Conservation (phyloP, 2,113 vertebrate genomes). For the Bagarius yarrelli region DNA sequence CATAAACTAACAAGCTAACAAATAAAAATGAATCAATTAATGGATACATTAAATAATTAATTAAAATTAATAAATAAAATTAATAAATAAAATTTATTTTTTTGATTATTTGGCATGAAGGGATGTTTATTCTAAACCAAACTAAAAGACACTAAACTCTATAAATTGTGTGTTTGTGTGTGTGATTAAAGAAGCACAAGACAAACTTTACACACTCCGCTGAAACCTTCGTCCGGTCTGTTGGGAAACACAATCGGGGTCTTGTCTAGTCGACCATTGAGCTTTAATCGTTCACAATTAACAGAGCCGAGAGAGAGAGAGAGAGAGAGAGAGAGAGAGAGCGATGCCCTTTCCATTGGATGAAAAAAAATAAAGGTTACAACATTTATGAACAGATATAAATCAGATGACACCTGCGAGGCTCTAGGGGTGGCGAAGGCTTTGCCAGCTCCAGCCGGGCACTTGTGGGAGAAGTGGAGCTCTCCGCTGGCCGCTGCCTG, state of each 20-base stretch:
- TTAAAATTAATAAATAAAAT: no score
- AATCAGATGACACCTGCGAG: conserved; percentile 58
- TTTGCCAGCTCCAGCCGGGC: conserved; percentile 51
- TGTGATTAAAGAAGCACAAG: not conserved
- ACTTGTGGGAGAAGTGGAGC: conserved; percentile 50
- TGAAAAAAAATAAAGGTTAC: conserved; percentile 54
- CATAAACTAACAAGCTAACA: no score
- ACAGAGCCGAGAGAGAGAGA: conserved; percentile 54
- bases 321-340: conserved; percentile 50
- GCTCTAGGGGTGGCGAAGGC: conserved; percentile 51
- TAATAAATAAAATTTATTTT: no score
- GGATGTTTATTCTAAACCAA: no score
- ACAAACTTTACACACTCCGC: conserved; percentile 3
- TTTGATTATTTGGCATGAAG: no score
- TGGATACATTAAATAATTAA: no score
- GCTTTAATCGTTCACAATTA: conserved; percentile 62
- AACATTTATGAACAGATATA: conserved; percentile 63
- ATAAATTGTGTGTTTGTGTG: not conserved
- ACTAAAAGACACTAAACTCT: not conserved
- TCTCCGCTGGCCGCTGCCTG: conserved; percentile 73
- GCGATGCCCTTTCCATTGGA: conserved; percentile 60
- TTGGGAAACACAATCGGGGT: conserved; percentile 48
- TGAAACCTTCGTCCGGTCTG: conserved; percentile 44
- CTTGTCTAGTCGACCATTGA: conserved; percentile 59
- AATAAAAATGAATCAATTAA: no score